Evolutionary conservation across 2,113 vertebrate genomes (phyloP).

Genomic region (Scalopus aquaticus): DNA sequence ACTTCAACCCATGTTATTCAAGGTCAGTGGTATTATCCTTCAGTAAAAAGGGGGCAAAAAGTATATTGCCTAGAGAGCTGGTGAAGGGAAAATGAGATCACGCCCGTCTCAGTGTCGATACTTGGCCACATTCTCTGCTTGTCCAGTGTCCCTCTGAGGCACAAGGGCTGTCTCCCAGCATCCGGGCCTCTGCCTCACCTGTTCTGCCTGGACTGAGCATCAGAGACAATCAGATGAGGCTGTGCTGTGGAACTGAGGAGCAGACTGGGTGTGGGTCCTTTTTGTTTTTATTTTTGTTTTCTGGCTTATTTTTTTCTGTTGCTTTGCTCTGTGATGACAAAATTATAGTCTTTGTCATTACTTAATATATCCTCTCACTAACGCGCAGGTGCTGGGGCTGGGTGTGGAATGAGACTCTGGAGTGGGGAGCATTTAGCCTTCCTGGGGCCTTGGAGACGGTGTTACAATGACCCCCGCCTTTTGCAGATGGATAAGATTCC

Average conservation of each 20-base stretch:
- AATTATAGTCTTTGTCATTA: background rate
- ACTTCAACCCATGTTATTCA: no score
- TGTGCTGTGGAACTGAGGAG: no score
- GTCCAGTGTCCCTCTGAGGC: background rate
- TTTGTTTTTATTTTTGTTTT: background rate
- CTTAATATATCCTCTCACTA: background rate
- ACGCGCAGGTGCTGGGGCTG: background rate
- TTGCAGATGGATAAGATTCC: background rate
- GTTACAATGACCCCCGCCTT: background rate
- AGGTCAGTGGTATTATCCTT: background rate
- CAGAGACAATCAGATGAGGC: no score
- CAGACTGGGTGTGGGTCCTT: background rate
- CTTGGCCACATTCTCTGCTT: background rate
- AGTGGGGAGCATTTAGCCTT: background rate
- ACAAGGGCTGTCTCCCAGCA: background rate
- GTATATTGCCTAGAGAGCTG: fast-evolving
- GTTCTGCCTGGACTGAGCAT: fast-evolving
- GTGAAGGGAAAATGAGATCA: background rate
- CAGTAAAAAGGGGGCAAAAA: background rate
- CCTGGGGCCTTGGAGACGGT: background rate
- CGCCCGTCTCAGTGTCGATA: background rate
- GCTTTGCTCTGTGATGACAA: background rate
- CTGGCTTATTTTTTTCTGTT: background rate
- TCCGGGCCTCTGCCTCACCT: background rate
- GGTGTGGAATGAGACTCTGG: background rate